Evolutionary conservation across 1,140 invertebrate genomes (phyloP), one percentile per base, ranked within the genome.

Genomic region (Bombus superbus): DNA sequence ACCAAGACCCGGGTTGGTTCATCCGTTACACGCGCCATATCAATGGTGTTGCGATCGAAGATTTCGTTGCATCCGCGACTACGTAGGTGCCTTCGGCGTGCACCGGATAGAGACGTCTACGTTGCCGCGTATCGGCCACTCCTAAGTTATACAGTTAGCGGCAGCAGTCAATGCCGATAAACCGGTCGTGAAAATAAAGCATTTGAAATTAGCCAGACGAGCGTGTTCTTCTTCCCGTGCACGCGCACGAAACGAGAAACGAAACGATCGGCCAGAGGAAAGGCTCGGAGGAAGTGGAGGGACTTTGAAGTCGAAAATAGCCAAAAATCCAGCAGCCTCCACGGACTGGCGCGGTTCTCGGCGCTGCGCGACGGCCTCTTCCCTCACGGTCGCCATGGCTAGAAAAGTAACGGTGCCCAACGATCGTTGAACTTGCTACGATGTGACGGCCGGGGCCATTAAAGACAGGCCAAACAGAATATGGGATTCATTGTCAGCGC

Each of bases 241-340:
- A 40, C 57, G 38, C 44, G 59, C 42, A 35, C 78, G 75, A 38
- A 53, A 35, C 72, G 53, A 80, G 42, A 42, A 53, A 57, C 15
- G 71, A 25, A 8, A 57, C 32, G 59, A 32, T 28, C 62, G 68
- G 59, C 40, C 62, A 62, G 78, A n/a, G 44, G 32, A 38, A 5
- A n/a, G 25, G 9, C 8, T 25, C 2, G n/a, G 38, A 59, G 25
- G 74, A 38, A 76, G 32, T 13, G 74, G 69, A 85, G 72, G 75
- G 72, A 91, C 91, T 94, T 93, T 93, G 89, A 91, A 86, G 93
- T 93, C 90, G 57, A 92, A 94, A 94, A 93, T 93, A 93, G 90
- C 90, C 90, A 90, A 93, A 93, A 92, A 93, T 92, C 81, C 86
- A 11, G 38, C 75, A 22, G 28, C 11, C 74, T 40, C 22, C 47